A percentile compares a stretch with the other conserved stretches of the same genome.
Evolutionary conservation across 2,113 vertebrate genomes (phyloP).

Genomic region (Morone saxatilis): DNA sequence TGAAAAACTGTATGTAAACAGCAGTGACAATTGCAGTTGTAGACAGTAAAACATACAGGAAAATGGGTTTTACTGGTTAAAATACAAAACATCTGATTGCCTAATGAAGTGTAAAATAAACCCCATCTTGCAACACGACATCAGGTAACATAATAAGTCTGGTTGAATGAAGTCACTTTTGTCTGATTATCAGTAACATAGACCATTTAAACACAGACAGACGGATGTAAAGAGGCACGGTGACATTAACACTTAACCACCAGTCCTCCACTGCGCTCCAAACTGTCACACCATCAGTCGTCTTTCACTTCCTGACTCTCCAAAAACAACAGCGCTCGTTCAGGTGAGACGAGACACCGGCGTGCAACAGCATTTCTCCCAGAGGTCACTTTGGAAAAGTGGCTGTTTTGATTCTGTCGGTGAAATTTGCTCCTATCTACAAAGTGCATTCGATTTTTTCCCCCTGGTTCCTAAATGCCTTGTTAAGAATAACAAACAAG

Average conservation of each 20-base stretch:
- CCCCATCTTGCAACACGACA: no score
- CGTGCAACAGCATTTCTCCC: constrained; percentile 30
- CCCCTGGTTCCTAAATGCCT: constrained; percentile 36
- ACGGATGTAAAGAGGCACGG: not conserved
- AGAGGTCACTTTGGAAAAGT: constrained; percentile 50
- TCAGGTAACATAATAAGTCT: not conserved
- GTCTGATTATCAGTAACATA: not conserved
- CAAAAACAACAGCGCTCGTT: constrained; percentile 51
- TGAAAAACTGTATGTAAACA: no score
- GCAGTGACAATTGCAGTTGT: no score
- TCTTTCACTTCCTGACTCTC: constrained; percentile 21
- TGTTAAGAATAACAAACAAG: constrained; percentile 74
- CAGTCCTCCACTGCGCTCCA: not conserved
- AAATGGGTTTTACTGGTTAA: no score
- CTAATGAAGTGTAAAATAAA: no score
- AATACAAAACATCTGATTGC: no score
- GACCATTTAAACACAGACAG: no score
- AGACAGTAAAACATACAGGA: no score
- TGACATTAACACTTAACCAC: constrained; percentile 31
- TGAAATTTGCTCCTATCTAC: constrained; percentile 45
- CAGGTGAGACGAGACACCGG: constrained; percentile 44
- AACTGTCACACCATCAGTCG: constrained; percentile 16
- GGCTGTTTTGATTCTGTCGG: constrained; percentile 54
- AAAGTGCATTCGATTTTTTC: constrained; percentile 45
- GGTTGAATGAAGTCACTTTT: not conserved